A percentile compares a stretch with the other conserved stretches of the same genome.
Evolutionary conservation across 1,140 invertebrate genomes (phyloP).

Genomic region (Zaprionus gabonicus): DNA sequence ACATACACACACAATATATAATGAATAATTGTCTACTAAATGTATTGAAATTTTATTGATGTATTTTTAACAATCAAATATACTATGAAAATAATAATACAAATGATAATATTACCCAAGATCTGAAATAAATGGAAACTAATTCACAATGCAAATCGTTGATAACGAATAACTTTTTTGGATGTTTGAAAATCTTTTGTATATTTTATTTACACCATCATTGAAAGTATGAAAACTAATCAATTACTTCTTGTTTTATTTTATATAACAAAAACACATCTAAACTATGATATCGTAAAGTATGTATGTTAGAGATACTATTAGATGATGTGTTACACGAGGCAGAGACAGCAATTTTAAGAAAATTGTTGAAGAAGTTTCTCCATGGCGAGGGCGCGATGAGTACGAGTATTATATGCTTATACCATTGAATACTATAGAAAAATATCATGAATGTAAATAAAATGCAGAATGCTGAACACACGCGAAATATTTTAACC

Average conservation of each 20-base stretch:
- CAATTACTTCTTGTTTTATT: constrained; percentile 24
- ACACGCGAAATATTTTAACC: constrained; percentile 69
- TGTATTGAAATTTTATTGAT: constrained; percentile 67
- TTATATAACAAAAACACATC: constrained; percentile 14
- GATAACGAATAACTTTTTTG: constrained; percentile 8
- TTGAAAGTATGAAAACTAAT: constrained; percentile 55
- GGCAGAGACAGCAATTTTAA: constrained; percentile 45
- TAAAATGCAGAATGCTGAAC: constrained; percentile 58
- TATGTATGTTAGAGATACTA: constrained; percentile 31
- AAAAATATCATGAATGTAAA: constrained; percentile 76
- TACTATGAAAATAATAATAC: constrained; percentile 5
- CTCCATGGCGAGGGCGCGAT: constrained; percentile 31
- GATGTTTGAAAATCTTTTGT: constrained; percentile 53
- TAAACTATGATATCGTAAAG: constrained; percentile 27
- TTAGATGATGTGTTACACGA: constrained; percentile 16
- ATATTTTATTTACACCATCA: constrained; percentile 82
- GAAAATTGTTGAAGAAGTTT: constrained; percentile 49
- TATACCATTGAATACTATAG: constrained; percentile 36
- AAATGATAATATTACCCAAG: constrained; percentile 17
- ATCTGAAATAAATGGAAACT: constrained; percentile 26
- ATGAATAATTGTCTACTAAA: constrained; percentile 54
- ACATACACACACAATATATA: constrained; percentile 48
- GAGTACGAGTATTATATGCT: constrained; percentile 45
- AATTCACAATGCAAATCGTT: constrained; percentile 28
- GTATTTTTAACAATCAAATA: constrained; percentile 54